A percentile compares a stretch with the other conserved stretches of the same genome.
phyloP scores from a whole-genome alignment of 92 coral and sea anemone species.

The Epizoanthus fatuus region DNA sequence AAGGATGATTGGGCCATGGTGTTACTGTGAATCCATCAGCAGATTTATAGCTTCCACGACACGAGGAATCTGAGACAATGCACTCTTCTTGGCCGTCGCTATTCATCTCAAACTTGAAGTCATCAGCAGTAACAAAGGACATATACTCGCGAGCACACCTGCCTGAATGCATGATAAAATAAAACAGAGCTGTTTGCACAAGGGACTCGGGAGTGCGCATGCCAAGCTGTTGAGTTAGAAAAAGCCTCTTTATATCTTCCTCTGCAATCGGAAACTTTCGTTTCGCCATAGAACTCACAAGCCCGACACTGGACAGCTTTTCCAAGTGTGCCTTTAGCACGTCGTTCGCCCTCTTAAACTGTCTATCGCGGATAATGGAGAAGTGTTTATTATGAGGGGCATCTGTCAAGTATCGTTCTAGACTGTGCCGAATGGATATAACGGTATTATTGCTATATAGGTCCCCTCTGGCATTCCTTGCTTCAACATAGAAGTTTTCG shows the following conservation, averaged over 20 bases:
- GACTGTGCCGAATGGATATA: not conserved
- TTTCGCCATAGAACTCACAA: not conserved
- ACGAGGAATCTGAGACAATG: not conserved
- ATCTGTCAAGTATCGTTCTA: constrained; percentile 35
- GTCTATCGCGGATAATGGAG: constrained; percentile 36
- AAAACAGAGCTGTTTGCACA: constrained; percentile 40
- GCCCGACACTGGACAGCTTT: not conserved
- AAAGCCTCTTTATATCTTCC: constrained; percentile 50
- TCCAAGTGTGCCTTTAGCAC: constrained; percentile 47
- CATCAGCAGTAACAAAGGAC: constrained; percentile 1
- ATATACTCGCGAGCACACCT: constrained; percentile 27
- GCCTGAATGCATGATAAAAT: constrained; percentile 20
- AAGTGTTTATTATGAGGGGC: constrained; percentile 34
- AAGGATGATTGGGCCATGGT: not conserved
- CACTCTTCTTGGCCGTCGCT: not conserved
- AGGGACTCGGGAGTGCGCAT: constrained; percentile 49
- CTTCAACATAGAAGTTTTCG: constrained; percentile 51
- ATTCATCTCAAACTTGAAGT: not conserved
- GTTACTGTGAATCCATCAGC: not conserved
- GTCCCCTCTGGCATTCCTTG: constrained; percentile 38
- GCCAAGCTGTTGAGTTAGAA: constrained; percentile 38
- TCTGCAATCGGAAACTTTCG: constrained; percentile 27
- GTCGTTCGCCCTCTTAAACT: constrained; percentile 40
- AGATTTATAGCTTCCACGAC: not conserved
- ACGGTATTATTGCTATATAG: not conserved